A percentile compares a stretch with the other conserved stretches of the same genome.
These are phyloP conservation scores for Hydrochoerus hydrochaeris DNA, from an alignment of 2,113 vertebrate species.

Conservation along the genomic window DNA sequence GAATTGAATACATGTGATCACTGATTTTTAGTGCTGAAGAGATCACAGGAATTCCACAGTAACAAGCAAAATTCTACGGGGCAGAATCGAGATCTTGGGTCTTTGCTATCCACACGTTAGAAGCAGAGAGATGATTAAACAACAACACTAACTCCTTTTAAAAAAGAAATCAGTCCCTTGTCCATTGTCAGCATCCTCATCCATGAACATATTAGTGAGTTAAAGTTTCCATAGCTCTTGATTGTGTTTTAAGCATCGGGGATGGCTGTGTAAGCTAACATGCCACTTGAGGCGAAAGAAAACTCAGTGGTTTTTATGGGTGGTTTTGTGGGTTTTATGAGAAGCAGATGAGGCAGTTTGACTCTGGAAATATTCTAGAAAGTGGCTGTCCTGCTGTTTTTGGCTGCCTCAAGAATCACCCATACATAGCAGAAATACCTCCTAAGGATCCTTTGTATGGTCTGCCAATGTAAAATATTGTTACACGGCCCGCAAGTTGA, in stretches of 20 bases:
- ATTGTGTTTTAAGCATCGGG: constrained; percentile 43
- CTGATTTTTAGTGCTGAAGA: constrained; percentile 18
- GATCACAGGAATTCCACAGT: neutral
- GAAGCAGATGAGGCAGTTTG: constrained; percentile 25
- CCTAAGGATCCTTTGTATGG: neutral
- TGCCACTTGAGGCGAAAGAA: constrained; percentile 54
- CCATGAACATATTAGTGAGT: neutral
- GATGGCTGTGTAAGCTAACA: constrained; percentile 16
- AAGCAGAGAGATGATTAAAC: constrained; percentile 49
- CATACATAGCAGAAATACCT: neutral
- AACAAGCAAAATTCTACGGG: neutral
- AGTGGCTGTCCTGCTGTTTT: neutral
- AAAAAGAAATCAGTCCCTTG: neutral
- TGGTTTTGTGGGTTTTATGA: constrained; percentile 60
- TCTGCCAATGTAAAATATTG: neutral
- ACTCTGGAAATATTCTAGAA: constrained; percentile 35
- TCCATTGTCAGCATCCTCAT: constrained; percentile 21
- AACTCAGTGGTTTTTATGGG: neutral
- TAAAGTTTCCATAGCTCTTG: constrained; percentile 47
- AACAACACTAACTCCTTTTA: constrained; percentile 33
- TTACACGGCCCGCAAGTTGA: neutral
- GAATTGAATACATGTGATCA: constrained; percentile 48
- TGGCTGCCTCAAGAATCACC: constrained; percentile 32
- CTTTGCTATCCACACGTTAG: neutral
- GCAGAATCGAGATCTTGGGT: neutral